These are phyloP conservation scores for Drosophila paracracens DNA, from an alignment of 2,888 invertebrate genomes.

Conservation along the genomic window DNA sequence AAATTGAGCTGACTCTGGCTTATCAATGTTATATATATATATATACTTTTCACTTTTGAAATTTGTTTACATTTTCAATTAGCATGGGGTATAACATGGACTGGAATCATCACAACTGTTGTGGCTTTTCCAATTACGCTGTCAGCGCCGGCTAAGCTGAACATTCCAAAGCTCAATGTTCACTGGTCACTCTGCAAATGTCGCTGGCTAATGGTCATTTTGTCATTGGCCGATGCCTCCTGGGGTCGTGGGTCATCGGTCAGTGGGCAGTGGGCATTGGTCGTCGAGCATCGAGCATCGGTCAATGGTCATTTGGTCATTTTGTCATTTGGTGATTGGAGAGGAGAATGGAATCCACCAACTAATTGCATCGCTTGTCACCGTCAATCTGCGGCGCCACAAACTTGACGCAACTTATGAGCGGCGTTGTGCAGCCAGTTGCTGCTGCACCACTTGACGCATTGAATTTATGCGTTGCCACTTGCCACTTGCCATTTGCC, in stretches of 20 bases:
- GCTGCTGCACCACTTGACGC: constrained; percentile 57
- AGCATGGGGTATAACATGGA: neutral
- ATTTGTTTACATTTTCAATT: neutral
- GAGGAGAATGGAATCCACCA: constrained; percentile 18
- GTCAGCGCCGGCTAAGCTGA: constrained; percentile 21
- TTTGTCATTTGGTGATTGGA: constrained; percentile 18
- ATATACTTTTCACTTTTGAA: neutral
- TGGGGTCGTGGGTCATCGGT: neutral
- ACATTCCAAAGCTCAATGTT: constrained; percentile 6
- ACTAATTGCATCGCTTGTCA: constrained; percentile 58
- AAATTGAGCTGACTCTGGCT: neutral
- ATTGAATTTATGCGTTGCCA: constrained; percentile 55
- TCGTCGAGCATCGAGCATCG: constrained; percentile 1
- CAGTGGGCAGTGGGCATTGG: neutral
- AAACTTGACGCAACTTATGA: constrained; percentile 21
- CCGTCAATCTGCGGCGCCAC: constrained; percentile 51
- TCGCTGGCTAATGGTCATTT: constrained; percentile 9
- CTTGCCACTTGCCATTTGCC: constrained; percentile 35
- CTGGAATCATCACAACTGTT: neutral
- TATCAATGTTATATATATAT: neutral
- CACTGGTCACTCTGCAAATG: constrained; percentile 5
- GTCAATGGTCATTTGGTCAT: constrained; percentile 11
- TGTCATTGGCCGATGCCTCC: constrained; percentile 9
- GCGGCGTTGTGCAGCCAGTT: constrained; percentile 6
- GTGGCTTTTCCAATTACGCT: constrained; percentile 41